A percentile compares a stretch with the other conserved stretches of the same genome.
Conservation (phyloP, 2,888 invertebrate species). For the Encarsia formosa region DNA sequence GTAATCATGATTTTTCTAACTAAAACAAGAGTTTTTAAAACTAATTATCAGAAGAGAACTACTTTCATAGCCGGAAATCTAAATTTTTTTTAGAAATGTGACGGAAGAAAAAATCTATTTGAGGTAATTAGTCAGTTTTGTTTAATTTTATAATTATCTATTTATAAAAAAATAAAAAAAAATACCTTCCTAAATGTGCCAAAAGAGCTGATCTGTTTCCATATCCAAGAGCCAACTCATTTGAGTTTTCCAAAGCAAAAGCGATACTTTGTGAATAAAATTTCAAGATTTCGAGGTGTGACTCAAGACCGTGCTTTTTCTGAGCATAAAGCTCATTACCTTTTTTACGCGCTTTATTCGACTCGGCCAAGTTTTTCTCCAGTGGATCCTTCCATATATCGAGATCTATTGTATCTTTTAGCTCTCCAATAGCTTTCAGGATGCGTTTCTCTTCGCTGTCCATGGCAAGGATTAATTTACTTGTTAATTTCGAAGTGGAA, state of each 20-base stretch:
- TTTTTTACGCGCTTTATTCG: neutral
- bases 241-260: neutral
- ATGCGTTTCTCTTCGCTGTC: no score
- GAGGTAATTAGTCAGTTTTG: no score
- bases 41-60: no score
- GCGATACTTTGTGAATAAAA: constrained; percentile 9
- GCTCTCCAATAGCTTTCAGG: neutral
- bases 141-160: no score
- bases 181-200: constrained; percentile 5
- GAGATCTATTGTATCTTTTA: neutral
- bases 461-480: no score
- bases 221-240: constrained; percentile 13
- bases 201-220: constrained; percentile 19
- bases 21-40: no score
- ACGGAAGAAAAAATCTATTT: no score
- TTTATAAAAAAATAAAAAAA: no score
- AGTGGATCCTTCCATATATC: neutral
- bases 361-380: constrained; percentile 4
- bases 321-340: constrained; percentile 7
- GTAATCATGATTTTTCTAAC: no score
- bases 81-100: no score
- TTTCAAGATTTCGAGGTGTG: constrained; percentile 9
- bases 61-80: no score
- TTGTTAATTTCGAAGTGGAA: no score
- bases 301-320: neutral